Conservation (phyloP, 1,140 invertebrate species). For the Atta cephalotes region DNA sequence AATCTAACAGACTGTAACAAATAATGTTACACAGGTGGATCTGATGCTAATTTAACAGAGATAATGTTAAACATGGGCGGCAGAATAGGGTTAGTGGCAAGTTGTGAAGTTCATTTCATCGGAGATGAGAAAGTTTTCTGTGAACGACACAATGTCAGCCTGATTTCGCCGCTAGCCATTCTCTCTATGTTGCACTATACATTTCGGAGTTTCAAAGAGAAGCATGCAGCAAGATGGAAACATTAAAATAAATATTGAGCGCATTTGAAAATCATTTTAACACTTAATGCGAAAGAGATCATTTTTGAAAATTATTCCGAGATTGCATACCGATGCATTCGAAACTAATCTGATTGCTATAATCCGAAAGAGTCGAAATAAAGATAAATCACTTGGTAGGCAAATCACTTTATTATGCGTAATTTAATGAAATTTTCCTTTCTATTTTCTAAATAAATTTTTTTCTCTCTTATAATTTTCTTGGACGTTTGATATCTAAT, state of each 20-base stretch:
- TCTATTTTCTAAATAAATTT: neutral
- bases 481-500: neutral
- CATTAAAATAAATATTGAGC: conserved; percentile 52
- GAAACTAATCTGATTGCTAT: neutral
- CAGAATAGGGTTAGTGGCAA: conserved; percentile 43
- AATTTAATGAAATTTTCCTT: neutral
- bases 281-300: neutral
- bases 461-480: conserved; percentile 3
- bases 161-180: conserved; percentile 59
- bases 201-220: conserved; percentile 54
- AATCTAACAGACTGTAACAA: neutral
- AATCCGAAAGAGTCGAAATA: neutral
- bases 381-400: too few relatives aligned
- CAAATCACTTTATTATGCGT: neutral
- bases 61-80: conserved; percentile 43
- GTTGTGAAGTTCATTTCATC: conserved; percentile 61
- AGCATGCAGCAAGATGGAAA: neutral
- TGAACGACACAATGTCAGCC: conserved; percentile 51
- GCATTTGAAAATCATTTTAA: conserved; percentile 42
- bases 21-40: conserved; percentile 4
- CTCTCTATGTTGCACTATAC: conserved; percentile 37
- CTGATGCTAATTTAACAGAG: conserved; percentile 29
- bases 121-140: conserved; percentile 56
- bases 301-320: conserved; percentile 16
- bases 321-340: neutral